Percentiles rank a stretch among this genome's conserved stretches.
These are phyloP conservation scores for Oconnorella tubifera DNA, from an alignment of 2,888 invertebrate species.

Conservation along the genomic window DNA sequence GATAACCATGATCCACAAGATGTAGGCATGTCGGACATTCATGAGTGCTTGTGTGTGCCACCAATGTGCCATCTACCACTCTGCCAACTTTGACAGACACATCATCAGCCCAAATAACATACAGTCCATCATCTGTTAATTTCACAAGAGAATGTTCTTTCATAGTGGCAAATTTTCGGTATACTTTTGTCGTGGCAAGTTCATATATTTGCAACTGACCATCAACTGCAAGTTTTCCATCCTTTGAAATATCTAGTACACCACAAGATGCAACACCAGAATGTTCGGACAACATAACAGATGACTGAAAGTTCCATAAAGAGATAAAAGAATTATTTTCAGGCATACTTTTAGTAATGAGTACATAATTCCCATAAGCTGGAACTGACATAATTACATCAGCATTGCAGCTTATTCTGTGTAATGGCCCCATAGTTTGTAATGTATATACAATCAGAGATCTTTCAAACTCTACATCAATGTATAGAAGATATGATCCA, in stretches of 20 bases:
- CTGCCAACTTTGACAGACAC: slow-evolving; percentile 27
- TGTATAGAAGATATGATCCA: slow-evolving; percentile 23
- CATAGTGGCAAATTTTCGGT: not conserved
- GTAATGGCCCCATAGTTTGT: slow-evolving; percentile 2
- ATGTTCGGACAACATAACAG: not conserved
- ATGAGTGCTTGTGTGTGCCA: slow-evolving; percentile 31
- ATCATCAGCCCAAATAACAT: slow-evolving; percentile 31
- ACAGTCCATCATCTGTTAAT: slow-evolving; percentile 34
- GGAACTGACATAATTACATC: slow-evolving; percentile 16
- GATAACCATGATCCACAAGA: slow-evolving; percentile 32
- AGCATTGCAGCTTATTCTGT: slow-evolving; percentile 6
- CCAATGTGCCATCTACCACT: slow-evolving; percentile 18
- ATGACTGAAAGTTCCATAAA: slow-evolving; percentile 16
- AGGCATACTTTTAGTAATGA: slow-evolving; percentile 1
- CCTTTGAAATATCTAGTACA: slow-evolving; percentile 32
- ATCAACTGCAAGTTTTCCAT: slow-evolving; percentile 31
- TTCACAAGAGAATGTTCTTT: slow-evolving; percentile 12
- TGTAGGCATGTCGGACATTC: slow-evolving; percentile 29
- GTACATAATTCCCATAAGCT: slow-evolving; percentile 3
- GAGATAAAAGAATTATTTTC: not conserved
- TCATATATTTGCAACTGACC: slow-evolving; percentile 31
- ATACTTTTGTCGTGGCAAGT: slow-evolving; percentile 10
- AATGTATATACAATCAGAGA: slow-evolving; percentile 9
- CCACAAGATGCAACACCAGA: slow-evolving; percentile 17
- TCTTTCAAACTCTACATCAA: slow-evolving; percentile 10